phyloP scores from a whole-genome alignment of 2,113 vertebrate genomes.

The Willisornis vidua region DNA sequence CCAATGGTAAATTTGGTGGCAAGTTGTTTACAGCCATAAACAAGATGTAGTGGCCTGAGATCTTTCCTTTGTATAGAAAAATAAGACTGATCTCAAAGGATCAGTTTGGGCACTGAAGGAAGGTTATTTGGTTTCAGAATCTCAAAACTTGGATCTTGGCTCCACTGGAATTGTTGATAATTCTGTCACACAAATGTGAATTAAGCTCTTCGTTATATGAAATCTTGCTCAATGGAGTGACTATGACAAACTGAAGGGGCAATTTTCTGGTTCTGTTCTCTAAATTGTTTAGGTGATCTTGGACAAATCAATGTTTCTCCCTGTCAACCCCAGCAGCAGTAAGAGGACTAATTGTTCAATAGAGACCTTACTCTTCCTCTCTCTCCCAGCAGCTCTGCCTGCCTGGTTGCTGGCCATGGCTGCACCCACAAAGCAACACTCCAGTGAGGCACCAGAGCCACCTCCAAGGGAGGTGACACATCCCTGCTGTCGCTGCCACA shows the following conservation, averaged over 20 bases:
- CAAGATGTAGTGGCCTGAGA: neutral
- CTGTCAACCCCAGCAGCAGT: neutral
- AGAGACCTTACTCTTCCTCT: neutral
- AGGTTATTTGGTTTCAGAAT: neutral
- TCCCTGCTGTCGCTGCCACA: neutral
- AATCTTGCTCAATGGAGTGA: neutral
- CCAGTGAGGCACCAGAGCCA: neutral
- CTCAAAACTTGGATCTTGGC: neutral
- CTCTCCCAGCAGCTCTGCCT: rapidly evolving
- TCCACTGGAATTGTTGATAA: neutral
- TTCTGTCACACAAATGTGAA: neutral
- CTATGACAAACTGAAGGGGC: neutral
- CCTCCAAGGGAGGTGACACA: neutral
- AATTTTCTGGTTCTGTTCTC: neutral
- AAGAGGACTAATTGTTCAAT: neutral
- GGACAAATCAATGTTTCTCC: neutral
- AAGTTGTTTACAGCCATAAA: neutral
- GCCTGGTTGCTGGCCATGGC: rapidly evolving
- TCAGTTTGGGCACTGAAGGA: neutral
- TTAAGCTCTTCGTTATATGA: neutral
- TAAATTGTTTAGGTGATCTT: neutral
- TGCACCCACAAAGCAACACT: neutral
- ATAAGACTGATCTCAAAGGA: neutral
- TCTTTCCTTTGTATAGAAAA: neutral
- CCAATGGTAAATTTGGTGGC: neutral